Conservation (phyloP, 2,797 vertebrate genomes). For the Coranthus polyacanthus region DNA sequence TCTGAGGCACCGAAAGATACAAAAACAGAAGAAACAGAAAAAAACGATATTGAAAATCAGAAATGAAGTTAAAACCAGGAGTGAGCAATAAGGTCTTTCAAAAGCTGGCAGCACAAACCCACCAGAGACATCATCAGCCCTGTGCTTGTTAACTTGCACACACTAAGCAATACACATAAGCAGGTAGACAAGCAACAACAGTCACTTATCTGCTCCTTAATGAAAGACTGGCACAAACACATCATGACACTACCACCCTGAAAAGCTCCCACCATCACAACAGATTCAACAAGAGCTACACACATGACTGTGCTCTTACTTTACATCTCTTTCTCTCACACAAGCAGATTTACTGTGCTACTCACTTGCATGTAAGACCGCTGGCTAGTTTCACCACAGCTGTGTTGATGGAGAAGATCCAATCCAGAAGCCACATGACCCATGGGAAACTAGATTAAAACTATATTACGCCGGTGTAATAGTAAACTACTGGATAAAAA, state of each 20-base stretch:
- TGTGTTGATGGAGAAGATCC: slow-evolving; percentile 85
- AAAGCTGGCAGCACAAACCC: slow-evolving; percentile 29
- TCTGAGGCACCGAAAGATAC: slow-evolving; percentile 8
- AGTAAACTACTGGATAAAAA: not conserved
- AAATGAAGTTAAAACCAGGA: not conserved
- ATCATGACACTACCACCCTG: slow-evolving; percentile 1
- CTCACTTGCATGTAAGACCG: slow-evolving; percentile 84
- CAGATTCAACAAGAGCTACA: no score
- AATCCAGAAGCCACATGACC: slow-evolving; percentile 87
- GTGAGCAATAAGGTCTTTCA: slow-evolving; percentile 5
- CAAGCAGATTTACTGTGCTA: slow-evolving; percentile 31
- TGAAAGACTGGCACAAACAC: slow-evolving; percentile 41
- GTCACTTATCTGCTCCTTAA: slow-evolving; percentile 47
- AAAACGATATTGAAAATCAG: slow-evolving; percentile 17
- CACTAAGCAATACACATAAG: slow-evolving; percentile 21
- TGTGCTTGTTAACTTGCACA: slow-evolving; percentile 1
- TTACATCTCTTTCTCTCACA: not conserved
- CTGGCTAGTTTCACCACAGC: slow-evolving; percentile 85
- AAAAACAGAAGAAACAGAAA: slow-evolving; percentile 20
- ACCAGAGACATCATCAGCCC: slow-evolving; percentile 8
- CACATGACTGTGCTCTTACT: slow-evolving; percentile 1
- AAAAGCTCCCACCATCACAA: slow-evolving; percentile 18
- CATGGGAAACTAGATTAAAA: slow-evolving; percentile 27
- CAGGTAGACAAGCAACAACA: slow-evolving; percentile 32
- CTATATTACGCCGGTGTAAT: slow-evolving; percentile 13